Evolutionary conservation across 2,113 vertebrate species (phyloP).

Genomic region (Pluvianellus socialis): DNA sequence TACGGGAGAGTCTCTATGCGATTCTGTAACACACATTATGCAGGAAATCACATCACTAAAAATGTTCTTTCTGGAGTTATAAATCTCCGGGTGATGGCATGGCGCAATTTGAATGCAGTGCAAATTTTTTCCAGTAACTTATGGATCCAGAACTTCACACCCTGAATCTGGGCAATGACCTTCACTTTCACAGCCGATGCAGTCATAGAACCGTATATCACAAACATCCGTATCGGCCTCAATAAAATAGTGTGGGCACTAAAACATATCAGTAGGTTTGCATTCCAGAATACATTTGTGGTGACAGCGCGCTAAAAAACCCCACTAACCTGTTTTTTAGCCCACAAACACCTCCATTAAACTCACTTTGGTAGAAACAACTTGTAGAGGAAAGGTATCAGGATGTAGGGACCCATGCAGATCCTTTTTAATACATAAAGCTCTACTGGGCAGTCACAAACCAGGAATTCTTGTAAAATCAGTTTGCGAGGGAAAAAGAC

Average conservation of each 20-base stretch:
- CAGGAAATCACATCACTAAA: conserved; percentile 16
- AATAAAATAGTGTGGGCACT: background rate
- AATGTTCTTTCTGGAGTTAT: conserved; percentile 27
- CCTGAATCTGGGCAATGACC: background rate
- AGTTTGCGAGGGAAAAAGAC: background rate
- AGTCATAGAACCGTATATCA: background rate
- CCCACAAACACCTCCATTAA: background rate
- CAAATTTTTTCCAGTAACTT: background rate
- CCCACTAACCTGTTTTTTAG: background rate
- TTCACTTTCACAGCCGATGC: background rate
- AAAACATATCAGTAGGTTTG: background rate
- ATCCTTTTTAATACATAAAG: background rate
- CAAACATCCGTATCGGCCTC: background rate
- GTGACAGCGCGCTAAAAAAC: background rate
- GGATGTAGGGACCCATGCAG: background rate
- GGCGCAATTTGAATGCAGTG: background rate
- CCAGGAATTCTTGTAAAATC: background rate
- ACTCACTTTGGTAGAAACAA: background rate
- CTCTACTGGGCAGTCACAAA: background rate
- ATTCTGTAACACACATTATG: conserved; percentile 6
- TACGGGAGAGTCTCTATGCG: background rate
- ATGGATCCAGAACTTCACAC: background rate
- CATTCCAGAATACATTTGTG: background rate
- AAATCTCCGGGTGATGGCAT: conserved; percentile 8
- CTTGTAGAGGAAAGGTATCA: background rate